Conservation (phyloP, 2,797 vertebrate genomes). For the Simalia tracyae region DNA sequence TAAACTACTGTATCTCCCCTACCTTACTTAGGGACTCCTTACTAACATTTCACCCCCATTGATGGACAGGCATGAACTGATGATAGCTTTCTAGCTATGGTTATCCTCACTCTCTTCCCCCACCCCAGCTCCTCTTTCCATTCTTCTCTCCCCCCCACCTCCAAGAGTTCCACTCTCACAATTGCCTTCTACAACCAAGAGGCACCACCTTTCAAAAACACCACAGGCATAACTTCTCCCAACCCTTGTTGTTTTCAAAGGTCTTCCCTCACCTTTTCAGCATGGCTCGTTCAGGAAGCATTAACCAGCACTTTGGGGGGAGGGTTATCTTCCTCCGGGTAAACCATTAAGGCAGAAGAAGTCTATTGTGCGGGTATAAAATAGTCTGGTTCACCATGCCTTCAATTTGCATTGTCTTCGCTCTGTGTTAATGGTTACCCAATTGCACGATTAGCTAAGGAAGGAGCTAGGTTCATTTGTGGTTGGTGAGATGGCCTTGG, state of each 20-base stretch:
- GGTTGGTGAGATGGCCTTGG: conserved; percentile 62
- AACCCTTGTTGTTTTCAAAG: background rate
- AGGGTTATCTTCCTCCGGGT: background rate
- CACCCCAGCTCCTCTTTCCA: conserved; percentile 72
- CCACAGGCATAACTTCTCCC: background rate
- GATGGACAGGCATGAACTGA: conserved; percentile 79
- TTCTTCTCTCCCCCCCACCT: conserved; percentile 74
- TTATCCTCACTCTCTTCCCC: conserved; percentile 63
- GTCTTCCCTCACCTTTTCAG: background rate
- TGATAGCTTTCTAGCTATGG: conserved; percentile 66
- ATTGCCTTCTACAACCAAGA: conserved; percentile 69
- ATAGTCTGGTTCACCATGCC: background rate
- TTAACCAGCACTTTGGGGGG: background rate
- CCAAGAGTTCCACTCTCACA: conserved; percentile 73
- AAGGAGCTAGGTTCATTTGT: background rate
- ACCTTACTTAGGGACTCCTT: conserved; percentile 31
- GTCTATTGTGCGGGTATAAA: background rate
- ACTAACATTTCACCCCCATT: conserved; percentile 65
- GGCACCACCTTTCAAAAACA: conserved; percentile 1
- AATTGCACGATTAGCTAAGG: background rate
- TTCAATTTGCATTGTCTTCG: conserved; percentile 22
- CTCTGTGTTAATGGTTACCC: conserved; percentile 5
- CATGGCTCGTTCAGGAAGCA: conserved; percentile 10
- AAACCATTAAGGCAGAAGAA: background rate
- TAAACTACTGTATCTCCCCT: conserved; percentile 16